Conservation (phyloP, 2,113 vertebrate genomes). For the Pedionomus torquatus region DNA sequence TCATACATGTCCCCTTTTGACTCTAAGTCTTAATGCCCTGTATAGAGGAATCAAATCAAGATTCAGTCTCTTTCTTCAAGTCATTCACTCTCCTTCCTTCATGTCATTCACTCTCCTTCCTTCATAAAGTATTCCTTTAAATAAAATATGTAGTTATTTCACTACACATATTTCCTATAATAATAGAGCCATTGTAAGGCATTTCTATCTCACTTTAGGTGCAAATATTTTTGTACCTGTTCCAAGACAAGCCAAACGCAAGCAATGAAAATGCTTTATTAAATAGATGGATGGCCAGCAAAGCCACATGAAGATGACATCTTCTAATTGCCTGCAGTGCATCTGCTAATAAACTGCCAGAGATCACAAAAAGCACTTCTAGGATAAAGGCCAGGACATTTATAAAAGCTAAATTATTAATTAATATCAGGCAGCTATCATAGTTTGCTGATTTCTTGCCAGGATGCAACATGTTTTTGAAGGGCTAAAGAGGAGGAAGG, state of each 20-base stretch:
- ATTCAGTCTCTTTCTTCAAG: not conserved
- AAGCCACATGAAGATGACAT: not conserved
- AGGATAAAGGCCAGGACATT: slow-evolving; percentile 46
- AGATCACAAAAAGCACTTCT: not conserved
- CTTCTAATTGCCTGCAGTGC: slow-evolving; percentile 36
- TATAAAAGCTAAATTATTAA: slow-evolving; percentile 67
- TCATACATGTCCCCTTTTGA: not conserved
- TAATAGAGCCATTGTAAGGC: not conserved
- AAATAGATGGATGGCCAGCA: not conserved
- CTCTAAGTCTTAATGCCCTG: not conserved
- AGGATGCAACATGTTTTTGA: slow-evolving; percentile 1
- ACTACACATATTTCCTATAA: not conserved
- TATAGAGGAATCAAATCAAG: not conserved
- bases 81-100: too few relatives aligned
- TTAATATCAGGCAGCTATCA: slow-evolving; percentile 54
- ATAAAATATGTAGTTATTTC: not conserved
- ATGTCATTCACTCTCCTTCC: too few relatives aligned
- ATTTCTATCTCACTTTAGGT: not conserved
- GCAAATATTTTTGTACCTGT: not conserved
- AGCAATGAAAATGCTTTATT: slow-evolving; percentile 41
- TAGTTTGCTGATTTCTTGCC: slow-evolving; percentile 47
- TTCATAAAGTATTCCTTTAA: too few relatives aligned
- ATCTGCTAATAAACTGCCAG: slow-evolving; percentile 52
- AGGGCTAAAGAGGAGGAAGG: not conserved
- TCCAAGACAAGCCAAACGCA: not conserved